Conservation (phyloP, 2,113 vertebrate genomes). For the Passerina amoena region DNA sequence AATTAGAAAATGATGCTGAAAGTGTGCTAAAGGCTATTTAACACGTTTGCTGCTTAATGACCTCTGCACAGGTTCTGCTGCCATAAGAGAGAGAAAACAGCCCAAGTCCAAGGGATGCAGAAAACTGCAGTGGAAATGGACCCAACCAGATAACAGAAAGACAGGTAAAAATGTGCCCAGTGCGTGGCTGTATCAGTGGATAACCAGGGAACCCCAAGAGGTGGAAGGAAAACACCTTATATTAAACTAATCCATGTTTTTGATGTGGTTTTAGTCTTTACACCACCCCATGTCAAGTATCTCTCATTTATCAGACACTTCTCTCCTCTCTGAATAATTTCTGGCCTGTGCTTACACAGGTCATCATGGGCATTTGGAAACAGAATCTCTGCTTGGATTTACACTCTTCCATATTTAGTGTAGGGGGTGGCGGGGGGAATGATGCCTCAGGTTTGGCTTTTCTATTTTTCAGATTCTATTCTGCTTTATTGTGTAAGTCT, state of each 20-base stretch:
- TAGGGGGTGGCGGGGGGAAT: too few species aligned
- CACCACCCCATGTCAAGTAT: rapidly evolving
- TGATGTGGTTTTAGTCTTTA: not conserved
- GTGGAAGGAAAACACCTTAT: not conserved
- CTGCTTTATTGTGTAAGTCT: too few species aligned
- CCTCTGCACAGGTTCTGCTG: constrained; percentile 11
- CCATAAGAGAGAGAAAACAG: not conserved
- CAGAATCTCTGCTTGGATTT: not conserved
- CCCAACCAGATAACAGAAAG: rapidly evolving
- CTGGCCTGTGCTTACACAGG: not conserved
- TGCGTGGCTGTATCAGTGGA: rapidly evolving
- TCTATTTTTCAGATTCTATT: too few species aligned
- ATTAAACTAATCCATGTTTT: rapidly evolving
- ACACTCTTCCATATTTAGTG: not conserved
- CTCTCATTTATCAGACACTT: not conserved
- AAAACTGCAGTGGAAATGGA: not conserved
- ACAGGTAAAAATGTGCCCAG: not conserved
- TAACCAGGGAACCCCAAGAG: not conserved
- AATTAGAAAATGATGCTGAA: not conserved
- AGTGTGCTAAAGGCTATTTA: constrained; percentile 1
- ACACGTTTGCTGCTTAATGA: not conserved
- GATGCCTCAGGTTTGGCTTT: too few species aligned
- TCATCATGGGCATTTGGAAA: not conserved
- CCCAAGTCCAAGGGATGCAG: not conserved
- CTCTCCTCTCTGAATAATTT: not conserved